Percentiles rank a stretch among this genome's conserved stretches.
phyloP scores from a whole-genome alignment of 2,113 vertebrate species.

The Tautogolabrus adspersus region DNA sequence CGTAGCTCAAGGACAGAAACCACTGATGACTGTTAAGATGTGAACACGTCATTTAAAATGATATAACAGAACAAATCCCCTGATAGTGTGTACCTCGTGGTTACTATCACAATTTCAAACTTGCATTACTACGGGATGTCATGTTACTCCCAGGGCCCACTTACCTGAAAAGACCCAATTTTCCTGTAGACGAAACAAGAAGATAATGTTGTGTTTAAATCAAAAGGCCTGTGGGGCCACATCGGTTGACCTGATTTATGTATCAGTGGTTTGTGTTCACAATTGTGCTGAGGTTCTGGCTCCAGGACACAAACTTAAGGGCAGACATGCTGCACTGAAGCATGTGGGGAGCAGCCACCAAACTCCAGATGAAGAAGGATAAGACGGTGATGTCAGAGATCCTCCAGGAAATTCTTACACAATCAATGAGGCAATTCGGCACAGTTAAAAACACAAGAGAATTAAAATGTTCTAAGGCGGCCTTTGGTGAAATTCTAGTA shows the following conservation, averaged over 20 bases:
- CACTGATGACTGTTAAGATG: conserved; percentile 56
- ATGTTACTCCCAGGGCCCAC: background rate
- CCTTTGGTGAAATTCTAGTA: background rate
- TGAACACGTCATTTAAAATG: background rate
- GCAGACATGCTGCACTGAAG: conserved; percentile 49
- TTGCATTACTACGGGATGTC: background rate
- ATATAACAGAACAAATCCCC: background rate
- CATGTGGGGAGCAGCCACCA: conserved; percentile 42
- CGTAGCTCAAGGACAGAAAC: conserved; percentile 56
- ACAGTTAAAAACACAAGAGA: background rate
- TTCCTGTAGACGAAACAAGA: background rate
- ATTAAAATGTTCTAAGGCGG: no score
- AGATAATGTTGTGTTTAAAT: background rate
- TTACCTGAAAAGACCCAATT: background rate
- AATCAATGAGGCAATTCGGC: conserved; percentile 3
- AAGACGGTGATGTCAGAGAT: conserved; percentile 49
- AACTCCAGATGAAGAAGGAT: conserved; percentile 56
- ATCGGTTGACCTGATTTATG: conserved; percentile 20
- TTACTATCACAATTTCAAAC: background rate
- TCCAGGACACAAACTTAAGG: conserved; percentile 31
- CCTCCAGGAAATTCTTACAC: conserved; percentile 33
- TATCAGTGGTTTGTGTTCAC: conserved; percentile 72
- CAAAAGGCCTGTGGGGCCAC: background rate
- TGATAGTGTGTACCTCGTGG: background rate
- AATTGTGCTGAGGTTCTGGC: conserved; percentile 44